These are phyloP conservation scores for Leptinotarsa undecemlineata DNA, from an alignment of 1,140 invertebrate genomes.

Conservation along the genomic window DNA sequence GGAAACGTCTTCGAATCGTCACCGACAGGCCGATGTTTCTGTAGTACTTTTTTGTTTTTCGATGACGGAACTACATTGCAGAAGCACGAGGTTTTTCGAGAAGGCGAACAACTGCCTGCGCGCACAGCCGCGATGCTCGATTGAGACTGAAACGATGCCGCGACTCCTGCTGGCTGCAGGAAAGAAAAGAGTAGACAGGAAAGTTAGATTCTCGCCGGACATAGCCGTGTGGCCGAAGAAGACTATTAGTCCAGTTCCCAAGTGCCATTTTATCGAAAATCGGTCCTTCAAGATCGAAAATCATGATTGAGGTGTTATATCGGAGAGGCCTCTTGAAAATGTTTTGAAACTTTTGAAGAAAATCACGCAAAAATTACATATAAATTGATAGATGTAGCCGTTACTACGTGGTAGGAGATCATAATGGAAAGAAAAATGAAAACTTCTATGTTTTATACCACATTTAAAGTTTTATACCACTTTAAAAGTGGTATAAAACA, in stretches of 20 bases:
- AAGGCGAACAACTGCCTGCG: neutral
- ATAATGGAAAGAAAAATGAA: no score
- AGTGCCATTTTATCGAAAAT: neutral
- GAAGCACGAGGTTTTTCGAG: conserved; percentile 19
- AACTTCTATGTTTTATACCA: no score
- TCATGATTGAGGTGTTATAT: neutral
- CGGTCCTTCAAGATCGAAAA: no score
- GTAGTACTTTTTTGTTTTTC: neutral
- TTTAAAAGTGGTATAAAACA: no score
- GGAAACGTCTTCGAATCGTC: conserved; percentile 16
- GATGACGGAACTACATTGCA: conserved; percentile 21
- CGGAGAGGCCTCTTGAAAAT: neutral
- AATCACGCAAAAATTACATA: neutral
- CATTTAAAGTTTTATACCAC: no score
- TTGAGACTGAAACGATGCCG: conserved; percentile 4
- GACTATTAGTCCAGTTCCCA: neutral
- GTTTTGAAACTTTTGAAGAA: neutral
- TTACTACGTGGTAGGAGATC: no score
- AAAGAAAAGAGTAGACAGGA: conserved; percentile 18
- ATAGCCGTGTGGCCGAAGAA: neutral
- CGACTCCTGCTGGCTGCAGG: conserved; percentile 9
- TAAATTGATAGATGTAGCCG: no score
- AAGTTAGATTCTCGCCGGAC: conserved; percentile 9
- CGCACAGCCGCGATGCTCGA: conserved; percentile 1
- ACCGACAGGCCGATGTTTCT: neutral